These are phyloP conservation scores for Hetaerina americana DNA, from an alignment of 1,140 invertebrate genomes.

Conservation along the genomic window DNA sequence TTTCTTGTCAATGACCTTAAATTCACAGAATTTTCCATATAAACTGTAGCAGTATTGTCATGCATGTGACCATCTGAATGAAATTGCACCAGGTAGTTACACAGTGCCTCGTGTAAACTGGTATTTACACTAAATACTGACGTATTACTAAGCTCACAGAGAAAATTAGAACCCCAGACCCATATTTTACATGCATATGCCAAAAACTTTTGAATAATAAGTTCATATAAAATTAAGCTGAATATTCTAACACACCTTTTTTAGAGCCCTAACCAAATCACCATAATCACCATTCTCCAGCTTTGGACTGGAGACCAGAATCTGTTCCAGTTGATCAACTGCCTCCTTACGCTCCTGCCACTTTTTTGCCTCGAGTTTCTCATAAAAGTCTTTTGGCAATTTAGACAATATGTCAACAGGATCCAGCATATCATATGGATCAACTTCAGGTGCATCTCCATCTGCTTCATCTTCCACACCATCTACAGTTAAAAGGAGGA, in stretches of 20 bases:
- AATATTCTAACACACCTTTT: slow-evolving; percentile 50
- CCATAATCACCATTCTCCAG: slow-evolving; percentile 85
- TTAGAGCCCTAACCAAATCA: slow-evolving; percentile 73
- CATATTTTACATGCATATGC: too few relatives aligned
- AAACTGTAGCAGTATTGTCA: too few relatives aligned
- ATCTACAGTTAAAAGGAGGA: slow-evolving; percentile 24
- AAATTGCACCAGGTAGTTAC: too few relatives aligned
- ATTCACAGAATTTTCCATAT: too few relatives aligned
- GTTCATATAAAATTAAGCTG: background rate
- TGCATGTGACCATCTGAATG: too few relatives aligned
- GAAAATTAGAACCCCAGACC: too few relatives aligned
- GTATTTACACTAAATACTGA: too few relatives aligned
- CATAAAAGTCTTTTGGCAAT: slow-evolving; percentile 91
- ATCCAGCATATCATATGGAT: slow-evolving; percentile 81
- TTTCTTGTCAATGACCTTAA: too few relatives aligned
- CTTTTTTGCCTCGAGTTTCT: slow-evolving; percentile 91
- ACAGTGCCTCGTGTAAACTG: too few relatives aligned
- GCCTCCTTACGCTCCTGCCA: slow-evolving; percentile 95
- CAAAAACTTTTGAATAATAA: too few relatives aligned
- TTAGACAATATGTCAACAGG: slow-evolving; percentile 87
- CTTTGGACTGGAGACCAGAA: slow-evolving; percentile 69
- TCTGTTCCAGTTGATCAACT: slow-evolving; percentile 62
- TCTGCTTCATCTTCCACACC: slow-evolving; percentile 44
- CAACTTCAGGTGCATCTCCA: slow-evolving; percentile 53
- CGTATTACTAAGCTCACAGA: too few relatives aligned